A percentile compares a stretch with the other conserved stretches of the same genome.
These are phyloP conservation scores for Ganaspis brasiliensis DNA, from an alignment of 2,888 invertebrate genomes.

Conservation along the genomic window DNA sequence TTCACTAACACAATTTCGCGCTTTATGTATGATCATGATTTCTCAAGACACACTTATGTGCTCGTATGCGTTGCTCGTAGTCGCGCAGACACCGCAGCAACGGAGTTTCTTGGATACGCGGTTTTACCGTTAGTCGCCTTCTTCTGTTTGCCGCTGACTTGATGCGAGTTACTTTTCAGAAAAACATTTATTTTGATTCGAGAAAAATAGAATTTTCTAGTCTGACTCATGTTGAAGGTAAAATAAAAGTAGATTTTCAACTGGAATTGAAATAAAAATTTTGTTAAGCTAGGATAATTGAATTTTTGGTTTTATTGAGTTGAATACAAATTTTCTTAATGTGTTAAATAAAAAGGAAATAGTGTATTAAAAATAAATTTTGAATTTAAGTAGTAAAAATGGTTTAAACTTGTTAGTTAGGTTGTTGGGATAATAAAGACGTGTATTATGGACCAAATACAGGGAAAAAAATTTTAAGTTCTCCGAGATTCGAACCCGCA, in stretches of 20 bases:
- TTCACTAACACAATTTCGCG: conserved; percentile 30
- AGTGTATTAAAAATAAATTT: too few relatives aligned
- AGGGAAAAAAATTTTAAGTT: too few relatives aligned
- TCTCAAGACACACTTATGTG: conserved; percentile 62
- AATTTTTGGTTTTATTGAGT: too few relatives aligned
- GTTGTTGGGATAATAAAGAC: too few relatives aligned
- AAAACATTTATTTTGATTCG: conserved; percentile 36
- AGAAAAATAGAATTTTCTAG: conserved; percentile 37
- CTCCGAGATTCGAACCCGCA: too few relatives aligned
- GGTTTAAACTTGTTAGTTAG: too few relatives aligned
- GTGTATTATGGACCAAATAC: too few relatives aligned
- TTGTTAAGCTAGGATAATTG: too few relatives aligned
- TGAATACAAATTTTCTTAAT: too few relatives aligned
- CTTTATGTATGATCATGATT: conserved; percentile 50
- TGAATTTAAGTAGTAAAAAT: too few relatives aligned
- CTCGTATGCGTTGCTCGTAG: conserved; percentile 62
- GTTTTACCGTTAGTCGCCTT: conserved; percentile 75
- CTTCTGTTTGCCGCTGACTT: conserved; percentile 50
- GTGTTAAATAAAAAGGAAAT: too few relatives aligned
- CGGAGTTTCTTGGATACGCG: conserved; percentile 75
- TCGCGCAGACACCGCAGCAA: conserved; percentile 66
- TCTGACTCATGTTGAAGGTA: conserved; percentile 46
- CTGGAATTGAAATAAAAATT: too few relatives aligned
- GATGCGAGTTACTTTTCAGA: conserved; percentile 50
- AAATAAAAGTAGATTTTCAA: conserved; percentile 50